Conservation (phyloP, 2,113 vertebrate species). For the Oreochromis spilurus region DNA sequence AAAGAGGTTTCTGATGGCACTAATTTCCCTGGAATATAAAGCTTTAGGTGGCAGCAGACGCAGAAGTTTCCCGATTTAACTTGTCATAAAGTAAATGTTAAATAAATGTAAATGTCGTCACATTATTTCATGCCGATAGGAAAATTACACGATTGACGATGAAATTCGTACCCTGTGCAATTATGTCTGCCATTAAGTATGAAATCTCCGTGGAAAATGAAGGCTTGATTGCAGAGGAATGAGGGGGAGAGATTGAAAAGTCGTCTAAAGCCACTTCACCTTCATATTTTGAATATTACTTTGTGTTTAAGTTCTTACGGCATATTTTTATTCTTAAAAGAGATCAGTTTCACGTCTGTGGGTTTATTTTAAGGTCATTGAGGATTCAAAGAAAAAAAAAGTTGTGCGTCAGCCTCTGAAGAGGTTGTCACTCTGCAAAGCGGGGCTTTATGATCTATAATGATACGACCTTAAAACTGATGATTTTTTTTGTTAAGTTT, state of each 20-base stretch:
- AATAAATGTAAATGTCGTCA: not conserved
- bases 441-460: not conserved
- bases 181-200: not conserved
- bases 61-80: not conserved
- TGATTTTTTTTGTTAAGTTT: not conserved
- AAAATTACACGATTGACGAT: not conserved
- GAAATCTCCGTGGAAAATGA: not conserved
- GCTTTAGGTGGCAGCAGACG: not conserved
- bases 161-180: not conserved
- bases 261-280: not conserved
- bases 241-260: not conserved
- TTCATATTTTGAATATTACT: not conserved
- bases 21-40: not conserved
- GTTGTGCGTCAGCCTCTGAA: not conserved
- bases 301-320: not conserved
- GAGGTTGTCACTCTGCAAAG: not conserved
- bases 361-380: not conserved
- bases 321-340: not conserved
- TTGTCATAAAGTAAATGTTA: not conserved
- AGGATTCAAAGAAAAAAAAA: not conserved
- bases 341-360: not conserved
- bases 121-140: not conserved
- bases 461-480: not conserved
- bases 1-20: not conserved
- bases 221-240: not conserved